A percentile compares a stretch with the other conserved stretches of the same genome.
Evolutionary conservation across 2,797 vertebrate genomes (phyloP).

Genomic region (Meda fulgida): DNA sequence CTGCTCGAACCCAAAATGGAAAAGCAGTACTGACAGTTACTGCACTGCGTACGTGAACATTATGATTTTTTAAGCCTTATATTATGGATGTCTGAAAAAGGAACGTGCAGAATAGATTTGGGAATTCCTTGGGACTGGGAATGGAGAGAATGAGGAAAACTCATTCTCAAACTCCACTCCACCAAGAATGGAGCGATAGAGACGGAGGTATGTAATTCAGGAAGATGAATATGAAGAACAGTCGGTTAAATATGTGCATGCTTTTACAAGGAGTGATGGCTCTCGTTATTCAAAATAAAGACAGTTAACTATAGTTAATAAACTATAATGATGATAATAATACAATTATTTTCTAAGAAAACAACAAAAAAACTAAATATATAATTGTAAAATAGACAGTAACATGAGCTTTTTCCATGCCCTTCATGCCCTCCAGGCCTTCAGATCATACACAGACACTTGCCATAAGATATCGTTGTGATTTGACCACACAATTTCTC

Average conservation of each 20-base stretch:
- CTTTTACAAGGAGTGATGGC: slow-evolving; percentile 76
- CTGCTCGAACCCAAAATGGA: slow-evolving; percentile 40
- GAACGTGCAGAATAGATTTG: slow-evolving; percentile 26
- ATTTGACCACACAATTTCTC: not conserved
- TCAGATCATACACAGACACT: slow-evolving; percentile 73
- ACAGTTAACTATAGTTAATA: slow-evolving; percentile 71
- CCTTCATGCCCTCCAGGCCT: slow-evolving; percentile 34
- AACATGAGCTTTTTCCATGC: slow-evolving; percentile 55
- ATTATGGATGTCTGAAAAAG: slow-evolving; percentile 62
- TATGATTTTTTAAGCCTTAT: slow-evolving; percentile 71
- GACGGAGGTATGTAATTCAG: slow-evolving; percentile 63
- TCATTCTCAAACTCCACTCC: too few species aligned
- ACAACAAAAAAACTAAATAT: slow-evolving; percentile 61
- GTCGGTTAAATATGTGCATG: slow-evolving; percentile 78
- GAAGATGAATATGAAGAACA: slow-evolving; percentile 61
- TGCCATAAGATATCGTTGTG: slow-evolving; percentile 57
- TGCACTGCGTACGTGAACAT: slow-evolving; percentile 19
- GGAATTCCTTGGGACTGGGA: slow-evolving; percentile 43
- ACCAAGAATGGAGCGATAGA: slow-evolving; percentile 48
- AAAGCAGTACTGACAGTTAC: slow-evolving; percentile 26
- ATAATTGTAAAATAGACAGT: slow-evolving; percentile 72
- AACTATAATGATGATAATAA: slow-evolving; percentile 69
- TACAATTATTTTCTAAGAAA: slow-evolving; percentile 76
- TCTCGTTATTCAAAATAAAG: slow-evolving; percentile 69
- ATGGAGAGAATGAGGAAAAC: slow-evolving; percentile 48